Conservation (phyloP, 1,140 invertebrate species). For the Lucilia cuprina region DNA sequence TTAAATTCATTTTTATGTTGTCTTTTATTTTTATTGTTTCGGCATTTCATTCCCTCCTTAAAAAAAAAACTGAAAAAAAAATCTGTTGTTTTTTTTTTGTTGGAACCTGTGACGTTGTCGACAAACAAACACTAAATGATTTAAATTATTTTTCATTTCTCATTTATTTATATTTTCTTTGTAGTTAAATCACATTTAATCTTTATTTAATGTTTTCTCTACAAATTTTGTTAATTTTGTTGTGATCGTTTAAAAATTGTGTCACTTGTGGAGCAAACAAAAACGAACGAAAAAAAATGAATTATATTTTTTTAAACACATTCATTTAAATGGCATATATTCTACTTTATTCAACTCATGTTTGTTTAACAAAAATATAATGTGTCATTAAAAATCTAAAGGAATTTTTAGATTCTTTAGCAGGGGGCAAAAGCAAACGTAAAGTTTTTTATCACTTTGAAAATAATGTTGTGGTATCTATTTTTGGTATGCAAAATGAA, state of each 20-base stretch:
- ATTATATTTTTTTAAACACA: neutral
- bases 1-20: neutral
- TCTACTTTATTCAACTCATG: no score
- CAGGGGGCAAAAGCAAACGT: no score
- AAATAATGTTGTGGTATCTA: no score
- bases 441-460: no score
- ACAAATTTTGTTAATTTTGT: neutral
- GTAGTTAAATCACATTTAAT: neutral
- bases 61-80: no score
- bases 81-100: neutral
- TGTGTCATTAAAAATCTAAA: no score
- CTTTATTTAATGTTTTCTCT: neutral
- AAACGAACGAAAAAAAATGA: neutral
- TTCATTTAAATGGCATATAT: neutral
- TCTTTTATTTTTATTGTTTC: neutral
- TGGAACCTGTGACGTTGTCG: neutral
- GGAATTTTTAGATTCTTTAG: no score
- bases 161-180: neutral
- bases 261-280: neutral
- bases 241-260: neutral
- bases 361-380: no score
- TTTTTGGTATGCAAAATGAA: no score
- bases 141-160: neutral
- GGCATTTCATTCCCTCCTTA: neutral
- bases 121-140: neutral